Evolutionary conservation across 2,888 invertebrate species (phyloP), one percentile per base, ranked within the genome.

Genomic region (Troides helena): DNA sequence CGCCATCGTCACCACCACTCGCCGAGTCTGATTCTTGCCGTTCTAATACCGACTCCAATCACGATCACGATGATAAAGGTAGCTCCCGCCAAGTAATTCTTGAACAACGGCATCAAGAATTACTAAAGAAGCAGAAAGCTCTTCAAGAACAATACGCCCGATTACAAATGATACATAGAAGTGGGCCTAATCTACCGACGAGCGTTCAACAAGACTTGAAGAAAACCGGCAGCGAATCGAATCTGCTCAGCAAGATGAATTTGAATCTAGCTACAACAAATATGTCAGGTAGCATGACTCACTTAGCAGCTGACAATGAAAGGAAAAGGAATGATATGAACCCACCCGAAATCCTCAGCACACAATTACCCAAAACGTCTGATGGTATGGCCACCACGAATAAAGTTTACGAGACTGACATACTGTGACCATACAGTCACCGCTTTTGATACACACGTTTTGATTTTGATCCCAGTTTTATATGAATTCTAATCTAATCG

Each of bases 361-460:
- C 74, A 58, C 73, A 73, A 64, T 72, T 74, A n/a, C 72, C 74
- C 68, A 78, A 78, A 65, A 81, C 76, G 58, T 39, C 79, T 10
- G 85, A 86, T 50, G 71, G 83, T 58, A 83, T 84, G 62, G 93
- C 95, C 75, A 95, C 95, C 72, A 96, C 95, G 65, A 96, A 94
- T 83, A 97, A 97, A 90, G 95, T 97, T 78, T 98, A 98, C 89
- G 98, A 98, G 93, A 98, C 98, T 77, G 98, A 98, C 88, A 98
- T 98, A 93, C 96, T 98, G 95, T 98, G 96, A 96, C 87, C 84
- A 77, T 80, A 76, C 77, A 80, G 80, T 76, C 79, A 78, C 79
- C 76, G 78, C 78, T 78, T 80, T 72, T 72, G 71, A 80, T 85
- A 84, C 81, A 81, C 75, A 81, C 84, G 72, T 82, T 76, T 77